A percentile compares a stretch with the other conserved stretches of the same genome.
These are phyloP conservation scores for Galbula dea DNA, from an alignment of 2,113 vertebrate genomes.

Conservation along the genomic window DNA sequence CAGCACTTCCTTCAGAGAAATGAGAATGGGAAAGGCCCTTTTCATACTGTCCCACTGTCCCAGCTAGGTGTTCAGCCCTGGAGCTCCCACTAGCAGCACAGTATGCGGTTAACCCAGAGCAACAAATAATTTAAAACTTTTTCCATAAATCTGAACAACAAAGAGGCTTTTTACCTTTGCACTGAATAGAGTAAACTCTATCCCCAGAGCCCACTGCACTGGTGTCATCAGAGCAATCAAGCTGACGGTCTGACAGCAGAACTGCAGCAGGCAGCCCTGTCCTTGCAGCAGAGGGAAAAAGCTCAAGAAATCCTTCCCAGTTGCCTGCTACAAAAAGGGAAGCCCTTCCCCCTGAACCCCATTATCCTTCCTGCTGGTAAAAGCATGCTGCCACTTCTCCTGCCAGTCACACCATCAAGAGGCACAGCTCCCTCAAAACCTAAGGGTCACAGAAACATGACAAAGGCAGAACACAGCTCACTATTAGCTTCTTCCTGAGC, in stretches of 20 bases:
- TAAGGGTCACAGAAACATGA: not conserved
- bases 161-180: constrained; percentile 24
- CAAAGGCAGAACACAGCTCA: not conserved
- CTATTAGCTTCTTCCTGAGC: not conserved
- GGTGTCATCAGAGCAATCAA: constrained; percentile 4
- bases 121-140: constrained; percentile 27
- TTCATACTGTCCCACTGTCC: not conserved
- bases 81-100: not conserved
- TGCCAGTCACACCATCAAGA: not conserved
- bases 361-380: not conserved
- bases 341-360: not conserved
- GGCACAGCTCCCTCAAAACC: not conserved
- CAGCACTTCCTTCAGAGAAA: not conserved
- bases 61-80: not conserved
- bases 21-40: not conserved
- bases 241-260: not conserved
- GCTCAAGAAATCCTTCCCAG: not conserved
- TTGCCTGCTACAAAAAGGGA: not conserved
- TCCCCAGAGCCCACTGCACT: not conserved
- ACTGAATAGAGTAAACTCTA: constrained; percentile 7
- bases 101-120: not conserved
- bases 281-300: not conserved
- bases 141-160: constrained; percentile 50
- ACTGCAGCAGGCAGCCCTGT: not conserved
- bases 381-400: not conserved